Base-by-base conservation (phyloP, 2,888 invertebrate genomes). In the Allophyes oxyacanthae region DNA sequence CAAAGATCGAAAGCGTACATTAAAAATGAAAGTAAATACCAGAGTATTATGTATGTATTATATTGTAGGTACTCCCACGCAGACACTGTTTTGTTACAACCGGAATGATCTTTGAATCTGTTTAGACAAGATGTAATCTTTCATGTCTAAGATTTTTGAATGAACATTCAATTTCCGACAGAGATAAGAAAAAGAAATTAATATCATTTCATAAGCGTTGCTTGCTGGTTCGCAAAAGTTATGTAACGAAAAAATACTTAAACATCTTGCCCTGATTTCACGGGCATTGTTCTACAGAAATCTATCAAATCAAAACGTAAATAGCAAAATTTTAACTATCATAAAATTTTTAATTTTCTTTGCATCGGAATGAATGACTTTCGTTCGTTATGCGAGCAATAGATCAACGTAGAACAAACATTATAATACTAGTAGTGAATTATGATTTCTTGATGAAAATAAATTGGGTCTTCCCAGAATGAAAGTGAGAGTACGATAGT, bases 11-110 rank as follows among this genome's bases (percentile, higher is more conserved):
- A 28, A 44, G 30, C 15, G 38, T 11, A 28, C n/a, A 51, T 51
- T 56, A 63, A 54, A 58, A 56, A 55, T 32, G 55, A 72, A 69
- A 71, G 72, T 49, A 62, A 68, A 68, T 61, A 48, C 36, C 13
- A 33, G n/a, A 52, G 38, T 30, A 64, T 52, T 46, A 57, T 43
- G 61, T 49, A 32, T 10, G 9, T 37, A 50, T 40, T n/a, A n/a
- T 33, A 26, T 37, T 43, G 30, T 60, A 40, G 40, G 33, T 45
- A 30, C 54, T 62, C 54, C 64, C 40, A 64, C 62, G 68, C 32
- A 28, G 42, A 45, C 7, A 53, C 9, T 48, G 20, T 20, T 20
- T 20, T 20, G 20, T 14, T 46, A 25, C 9, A 49, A 11, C 38
- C 40, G 32, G 10, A 41, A 48, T 44, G 30, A 33, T 54, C 10